These are phyloP conservation scores for Drosophila lacteicornis DNA, from an alignment of 1,140 invertebrate genomes.

Conservation along the genomic window DNA sequence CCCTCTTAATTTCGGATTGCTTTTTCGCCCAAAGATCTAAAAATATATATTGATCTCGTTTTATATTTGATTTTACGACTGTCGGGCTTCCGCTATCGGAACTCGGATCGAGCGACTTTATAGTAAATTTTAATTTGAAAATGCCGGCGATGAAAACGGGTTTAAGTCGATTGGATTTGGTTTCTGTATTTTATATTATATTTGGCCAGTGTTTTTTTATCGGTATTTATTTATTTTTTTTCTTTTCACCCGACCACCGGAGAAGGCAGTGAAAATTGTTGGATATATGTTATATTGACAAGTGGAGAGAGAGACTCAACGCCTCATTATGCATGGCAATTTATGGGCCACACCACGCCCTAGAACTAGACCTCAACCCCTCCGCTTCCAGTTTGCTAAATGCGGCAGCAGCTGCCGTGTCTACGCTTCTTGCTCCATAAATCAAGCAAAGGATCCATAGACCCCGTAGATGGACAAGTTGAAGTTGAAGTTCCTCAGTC, in stretches of 20 bases:
- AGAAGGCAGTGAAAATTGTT: conserved; percentile 38
- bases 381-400: conserved; percentile 49
- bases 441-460: conserved; percentile 67
- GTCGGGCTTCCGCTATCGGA: background rate
- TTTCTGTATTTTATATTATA: conserved; percentile 5
- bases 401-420: conserved; percentile 73
- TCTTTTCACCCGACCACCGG: conserved; percentile 20
- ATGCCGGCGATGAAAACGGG: conserved; percentile 18
- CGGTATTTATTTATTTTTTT: background rate
- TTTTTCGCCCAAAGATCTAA: background rate
- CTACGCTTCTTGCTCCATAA: conserved; percentile 77
- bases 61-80: conserved; percentile 9
- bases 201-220: background rate
- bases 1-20: background rate
- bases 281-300: conserved; percentile 46
- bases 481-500: conserved; percentile 6
- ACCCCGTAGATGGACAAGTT: conserved; percentile 38
- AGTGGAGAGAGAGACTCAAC: conserved; percentile 54
- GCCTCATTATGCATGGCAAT: conserved; percentile 76
- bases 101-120: conserved; percentile 34
- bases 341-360: conserved; percentile 57
- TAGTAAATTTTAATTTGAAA: conserved; percentile 28
- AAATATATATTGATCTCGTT: background rate
- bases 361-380: conserved; percentile 24
- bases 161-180: conserved; percentile 1